Base-by-base conservation (phyloP, 2,797 vertebrate genomes). In the Trachurus trachurus region DNA sequence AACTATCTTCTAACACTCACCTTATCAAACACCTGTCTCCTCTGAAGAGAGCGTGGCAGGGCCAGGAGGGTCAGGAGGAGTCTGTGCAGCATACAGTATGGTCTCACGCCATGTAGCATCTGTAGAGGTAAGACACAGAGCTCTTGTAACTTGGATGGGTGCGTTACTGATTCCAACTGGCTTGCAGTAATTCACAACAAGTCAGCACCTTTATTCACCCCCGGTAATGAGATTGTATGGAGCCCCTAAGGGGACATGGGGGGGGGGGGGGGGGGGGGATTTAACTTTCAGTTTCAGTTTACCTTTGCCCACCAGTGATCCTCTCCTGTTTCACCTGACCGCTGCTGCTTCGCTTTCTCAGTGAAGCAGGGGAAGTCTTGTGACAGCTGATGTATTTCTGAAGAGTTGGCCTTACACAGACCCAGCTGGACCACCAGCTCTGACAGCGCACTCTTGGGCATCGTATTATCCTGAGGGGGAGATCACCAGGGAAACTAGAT, bases 11-110 rank as follows among this genome's bases (percentile, higher is more conserved):
- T 7, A 45, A 17, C 50, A 76, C 91, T 89, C 47, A 96, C 95
- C 91, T 92, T 47, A 60, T 71, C 71, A 68, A 96, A 94, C 72
- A 95, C 72, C 5, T 54, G 72, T 0, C 76, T 76, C 71, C 71
- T 76, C 68, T 59, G 21, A 1, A 95, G 83, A 4, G 91, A 85
- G 65, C 54, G 70, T 0, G 95, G 95, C 69, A 96, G 74, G 0
- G 89, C 89, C 67, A 96, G 80, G 2, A 95, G 69, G 26, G 74
- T 91, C 29, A 94, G 80, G 11, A 95, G 31, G 21, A 96, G 74
- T 45, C 70, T 83, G 0, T 22, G 86, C 67, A 95, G 89, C 17
- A 34, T 16, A 0, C 88, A 84, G 12, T 31, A 4, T 0, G 15
- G 62, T 9, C 19, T 74, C 22, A 85, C 68, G 56, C 39, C 19